Evolutionary conservation across 2,888 invertebrate species (phyloP).

Genomic region (Drosophila ustulata): DNA sequence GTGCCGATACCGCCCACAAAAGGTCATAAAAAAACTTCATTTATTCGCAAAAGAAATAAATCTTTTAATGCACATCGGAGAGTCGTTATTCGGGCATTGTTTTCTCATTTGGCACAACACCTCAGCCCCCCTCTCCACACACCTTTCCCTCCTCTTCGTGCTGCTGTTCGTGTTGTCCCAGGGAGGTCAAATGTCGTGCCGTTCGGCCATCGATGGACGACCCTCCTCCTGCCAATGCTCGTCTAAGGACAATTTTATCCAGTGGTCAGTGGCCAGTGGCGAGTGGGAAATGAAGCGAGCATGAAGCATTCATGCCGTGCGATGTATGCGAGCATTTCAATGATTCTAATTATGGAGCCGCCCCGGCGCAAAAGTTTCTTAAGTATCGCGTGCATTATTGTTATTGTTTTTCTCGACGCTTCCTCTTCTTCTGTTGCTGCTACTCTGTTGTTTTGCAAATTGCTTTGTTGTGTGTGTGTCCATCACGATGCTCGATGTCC

Average conservation of each 20-base stretch:
- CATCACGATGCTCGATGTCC: constrained; percentile 23
- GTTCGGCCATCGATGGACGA: constrained; percentile 44
- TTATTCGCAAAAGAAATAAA: constrained; percentile 74
- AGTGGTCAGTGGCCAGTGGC: constrained; percentile 19
- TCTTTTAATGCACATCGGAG: constrained; percentile 77
- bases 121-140: constrained; percentile 19
- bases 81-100: constrained; percentile 77
- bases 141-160: not conserved
- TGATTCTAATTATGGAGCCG: constrained; percentile 73
- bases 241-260: constrained; percentile 50
- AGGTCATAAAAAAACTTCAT: constrained; percentile 73
- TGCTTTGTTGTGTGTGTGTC: constrained; percentile 54
- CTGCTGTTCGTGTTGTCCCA: not conserved
- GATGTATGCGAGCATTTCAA: constrained; percentile 59
- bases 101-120: constrained; percentile 77
- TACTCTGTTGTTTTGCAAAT: constrained; percentile 41
- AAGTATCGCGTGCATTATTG: constrained; percentile 78
- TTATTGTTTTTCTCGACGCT: constrained; percentile 59
- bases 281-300: constrained; percentile 59
- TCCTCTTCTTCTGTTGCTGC: not conserved
- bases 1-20: constrained; percentile 25
- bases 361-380: constrained; percentile 66
- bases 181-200: constrained; percentile 54
- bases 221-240: constrained; percentile 14
- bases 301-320: constrained; percentile 47